Evolutionary conservation across 2,113 vertebrate genomes (phyloP), one percentile per base, ranked within the genome.

Genomic region (Paralichthys olivaceus): DNA sequence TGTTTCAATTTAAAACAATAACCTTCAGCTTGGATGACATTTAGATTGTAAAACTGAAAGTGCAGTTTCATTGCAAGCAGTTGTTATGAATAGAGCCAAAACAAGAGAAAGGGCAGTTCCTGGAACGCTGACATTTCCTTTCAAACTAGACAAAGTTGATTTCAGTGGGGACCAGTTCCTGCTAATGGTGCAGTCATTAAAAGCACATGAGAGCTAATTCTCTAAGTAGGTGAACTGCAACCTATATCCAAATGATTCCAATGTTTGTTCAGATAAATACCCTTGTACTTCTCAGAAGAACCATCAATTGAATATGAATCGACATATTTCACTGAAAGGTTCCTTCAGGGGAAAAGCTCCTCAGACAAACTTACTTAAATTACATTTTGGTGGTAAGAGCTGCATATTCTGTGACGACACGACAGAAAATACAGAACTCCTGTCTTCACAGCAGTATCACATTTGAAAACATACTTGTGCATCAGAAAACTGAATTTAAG

Each of bases 11-110:
- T 60, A 17, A 79, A 69, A 61, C 54, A 77, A 77, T 67, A 72
- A 62, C 69, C 73, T 76, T 72, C 40, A 19, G 66, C 62, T 66
- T 71, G 26, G 32, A 54, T 85, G 79, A 87, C 78, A 89, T 87
- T 89, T 89, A 76, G 56, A 67, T 55, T 74, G 17, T 8, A 51
- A 22, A 79, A 79, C 26, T 65, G 66, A 77, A 78, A 81, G 58
- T 61, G 23, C 57, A 65, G 19, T 84, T 79, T 83, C 75, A 81
- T 72, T 81, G 69, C 80, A 22, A 43, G 51, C 71, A 78, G 73
- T 82, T 73, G 62, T 80, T 76, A 61, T 79, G 77, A 81, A 43
- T 63, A 34, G 32, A 80, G 57, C 26, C 69, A 63, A 54, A 74
- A 79, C 20, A 76, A 67, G 58, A 68, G 26, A 78, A 84, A 86